A percentile compares a stretch with the other conserved stretches of the same genome.
Evolutionary conservation across 2,888 invertebrate species (phyloP).

Genomic region (Neoaliturus tenellus): DNA sequence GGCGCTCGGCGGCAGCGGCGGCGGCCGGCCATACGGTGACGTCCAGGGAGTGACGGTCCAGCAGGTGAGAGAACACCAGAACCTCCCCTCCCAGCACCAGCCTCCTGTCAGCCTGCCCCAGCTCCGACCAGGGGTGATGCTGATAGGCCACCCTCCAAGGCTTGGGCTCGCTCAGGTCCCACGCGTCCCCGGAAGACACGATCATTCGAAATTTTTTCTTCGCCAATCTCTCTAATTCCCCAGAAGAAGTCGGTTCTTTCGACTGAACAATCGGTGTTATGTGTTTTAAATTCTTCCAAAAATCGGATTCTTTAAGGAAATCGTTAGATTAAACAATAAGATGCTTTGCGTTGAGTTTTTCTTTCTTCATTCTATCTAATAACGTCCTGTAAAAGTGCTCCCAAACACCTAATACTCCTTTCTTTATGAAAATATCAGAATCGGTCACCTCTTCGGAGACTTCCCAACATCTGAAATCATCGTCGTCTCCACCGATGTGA

Average conservation of each 20-base stretch:
- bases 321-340: slow-evolving; percentile 18
- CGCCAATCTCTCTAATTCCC: slow-evolving; percentile 76
- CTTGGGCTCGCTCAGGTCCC: slow-evolving; percentile 78
- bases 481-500: slow-evolving; percentile 87
- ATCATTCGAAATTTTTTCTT: slow-evolving; percentile 83
- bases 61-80: slow-evolving; percentile 92
- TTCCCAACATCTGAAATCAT: slow-evolving; percentile 55
- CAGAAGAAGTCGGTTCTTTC: neutral
- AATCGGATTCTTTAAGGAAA: slow-evolving; percentile 4
- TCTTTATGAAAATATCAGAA: slow-evolving; percentile 17
- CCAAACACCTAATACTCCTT: slow-evolving; percentile 43
- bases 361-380: neutral
- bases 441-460: slow-evolving; percentile 60
- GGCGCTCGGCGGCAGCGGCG: slow-evolving; percentile 86
- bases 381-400: slow-evolving; percentile 13
- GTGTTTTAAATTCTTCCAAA: neutral
- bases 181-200: slow-evolving; percentile 87
- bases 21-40: slow-evolving; percentile 87
- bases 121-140: slow-evolving; percentile 88
- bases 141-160: slow-evolving; percentile 72
- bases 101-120: slow-evolving; percentile 72
- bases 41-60: slow-evolving; percentile 81
- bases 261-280: slow-evolving; percentile 38
- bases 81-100: slow-evolving; percentile 74
- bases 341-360: neutral